phyloP scores from a whole-genome alignment of 92 coral and sea anemone genomes.

The Blastomussa wellsi region DNA sequence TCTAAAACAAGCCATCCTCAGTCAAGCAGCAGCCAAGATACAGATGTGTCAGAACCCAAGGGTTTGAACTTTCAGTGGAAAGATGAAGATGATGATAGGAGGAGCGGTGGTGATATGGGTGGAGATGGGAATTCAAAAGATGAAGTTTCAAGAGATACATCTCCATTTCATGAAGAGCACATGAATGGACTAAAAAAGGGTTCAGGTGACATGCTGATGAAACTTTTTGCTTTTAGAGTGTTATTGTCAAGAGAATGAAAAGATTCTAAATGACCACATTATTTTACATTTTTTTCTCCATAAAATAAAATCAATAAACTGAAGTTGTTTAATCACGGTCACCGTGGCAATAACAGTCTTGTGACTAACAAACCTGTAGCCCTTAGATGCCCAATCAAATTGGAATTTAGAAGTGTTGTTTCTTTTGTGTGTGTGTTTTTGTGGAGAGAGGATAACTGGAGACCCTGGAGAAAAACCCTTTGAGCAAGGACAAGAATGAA shows the following conservation, averaged over 20 bases:
- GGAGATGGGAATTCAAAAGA: conserved; percentile 17
- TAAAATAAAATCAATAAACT: no score
- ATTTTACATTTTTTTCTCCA: no score
- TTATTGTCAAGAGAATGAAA: background rate
- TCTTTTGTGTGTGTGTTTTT: no score
- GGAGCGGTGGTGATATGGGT: background rate
- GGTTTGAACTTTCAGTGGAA: conserved; percentile 40
- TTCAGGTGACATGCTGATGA: background rate
- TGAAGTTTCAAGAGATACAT: conserved; percentile 11
- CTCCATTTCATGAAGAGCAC: conserved; percentile 8
- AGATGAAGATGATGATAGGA: conserved; percentile 6
- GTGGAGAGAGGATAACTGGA: no score
- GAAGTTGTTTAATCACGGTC: no score
- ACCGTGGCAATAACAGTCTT: no score
- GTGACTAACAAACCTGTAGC: no score
- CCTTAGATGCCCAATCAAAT: no score
- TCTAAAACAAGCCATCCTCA: conserved; percentile 54
- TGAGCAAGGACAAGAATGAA: no score
- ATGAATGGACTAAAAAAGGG: conserved; percentile 11
- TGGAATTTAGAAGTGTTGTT: no score
- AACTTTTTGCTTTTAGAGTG: background rate
- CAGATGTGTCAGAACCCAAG: conserved; percentile 42
- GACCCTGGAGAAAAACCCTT: no score
- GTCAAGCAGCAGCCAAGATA: conserved; percentile 56
- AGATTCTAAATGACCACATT: no score